These are phyloP conservation scores for Avahi laniger DNA, from an alignment of 2,797 vertebrate species.

Conservation along the genomic window DNA sequence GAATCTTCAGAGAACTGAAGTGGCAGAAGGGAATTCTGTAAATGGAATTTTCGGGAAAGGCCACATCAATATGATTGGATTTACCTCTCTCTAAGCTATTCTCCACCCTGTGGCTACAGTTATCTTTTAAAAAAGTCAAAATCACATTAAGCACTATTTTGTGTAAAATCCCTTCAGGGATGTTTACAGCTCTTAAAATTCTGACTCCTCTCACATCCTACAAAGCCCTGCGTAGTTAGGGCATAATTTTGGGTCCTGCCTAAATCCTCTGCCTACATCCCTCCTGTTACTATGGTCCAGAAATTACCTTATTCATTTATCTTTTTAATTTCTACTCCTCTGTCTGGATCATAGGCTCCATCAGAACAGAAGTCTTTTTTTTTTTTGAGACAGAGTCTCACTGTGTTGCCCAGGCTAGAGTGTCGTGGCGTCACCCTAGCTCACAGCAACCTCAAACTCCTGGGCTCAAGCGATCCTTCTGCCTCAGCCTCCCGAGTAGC, in stretches of 20 bases:
- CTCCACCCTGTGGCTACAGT: background rate
- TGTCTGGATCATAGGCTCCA: background rate
- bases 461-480: no score
- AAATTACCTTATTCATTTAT: background rate
- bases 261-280: background rate
- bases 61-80: background rate
- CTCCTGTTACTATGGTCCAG: background rate
- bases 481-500: no score
- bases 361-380: background rate
- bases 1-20: slow-evolving; percentile 29
- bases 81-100: slow-evolving; percentile 19
- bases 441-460: no score
- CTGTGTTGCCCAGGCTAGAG: no score
- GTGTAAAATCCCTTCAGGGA: slow-evolving; percentile 23
- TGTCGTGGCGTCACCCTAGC: no score
- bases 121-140: slow-evolving; percentile 45
- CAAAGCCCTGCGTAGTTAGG: background rate
- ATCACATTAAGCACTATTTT: slow-evolving; percentile 56
- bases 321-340: background rate
- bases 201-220: background rate
- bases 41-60: slow-evolving; percentile 53
- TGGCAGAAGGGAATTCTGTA: slow-evolving; percentile 29
- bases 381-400: no score
- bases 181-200: slow-evolving; percentile 32
- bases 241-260: background rate